Percentiles rank a stretch among this genome's conserved stretches.
These are phyloP conservation scores for Venusia cambrica DNA, from an alignment of 2,888 invertebrate genomes.

Conservation along the genomic window DNA sequence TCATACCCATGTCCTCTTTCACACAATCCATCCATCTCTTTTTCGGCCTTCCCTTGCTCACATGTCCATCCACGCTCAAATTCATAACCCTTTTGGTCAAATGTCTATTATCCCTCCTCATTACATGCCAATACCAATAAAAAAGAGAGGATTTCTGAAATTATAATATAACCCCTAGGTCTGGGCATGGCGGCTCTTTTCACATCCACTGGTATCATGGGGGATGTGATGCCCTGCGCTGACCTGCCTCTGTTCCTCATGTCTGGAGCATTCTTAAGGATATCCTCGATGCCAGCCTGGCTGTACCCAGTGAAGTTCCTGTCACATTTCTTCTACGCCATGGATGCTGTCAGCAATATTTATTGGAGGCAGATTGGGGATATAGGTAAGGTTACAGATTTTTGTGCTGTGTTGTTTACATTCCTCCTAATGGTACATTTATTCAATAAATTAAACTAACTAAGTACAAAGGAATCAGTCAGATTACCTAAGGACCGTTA, in stretches of 20 bases:
- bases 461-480: too few relatives aligned
- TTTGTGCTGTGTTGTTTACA: not conserved
- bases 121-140: constrained; percentile 1
- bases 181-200: constrained; percentile 72
- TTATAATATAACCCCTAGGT: too few relatives aligned
- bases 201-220: constrained; percentile 60
- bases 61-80: too few relatives aligned
- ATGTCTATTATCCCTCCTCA: too few relatives aligned
- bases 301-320: constrained; percentile 64
- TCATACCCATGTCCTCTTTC: too few relatives aligned
- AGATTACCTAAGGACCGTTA: too few relatives aligned
- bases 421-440: too few relatives aligned
- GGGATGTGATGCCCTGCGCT: constrained; percentile 70
- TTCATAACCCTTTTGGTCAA: too few relatives aligned
- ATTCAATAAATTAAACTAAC: too few relatives aligned
- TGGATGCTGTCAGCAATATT: constrained; percentile 76
- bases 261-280: constrained; percentile 70
- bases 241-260: constrained; percentile 69
- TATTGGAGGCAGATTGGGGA: constrained; percentile 71
- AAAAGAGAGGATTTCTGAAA: not conserved
- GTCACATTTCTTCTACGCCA: constrained; percentile 76
- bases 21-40: too few relatives aligned
- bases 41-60: too few relatives aligned
- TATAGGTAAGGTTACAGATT: constrained; percentile 62
- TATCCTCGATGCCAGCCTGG: constrained; percentile 66